These are phyloP conservation scores for Autographa pulchrina DNA, from an alignment of 2,888 invertebrate genomes.

Conservation along the genomic window DNA sequence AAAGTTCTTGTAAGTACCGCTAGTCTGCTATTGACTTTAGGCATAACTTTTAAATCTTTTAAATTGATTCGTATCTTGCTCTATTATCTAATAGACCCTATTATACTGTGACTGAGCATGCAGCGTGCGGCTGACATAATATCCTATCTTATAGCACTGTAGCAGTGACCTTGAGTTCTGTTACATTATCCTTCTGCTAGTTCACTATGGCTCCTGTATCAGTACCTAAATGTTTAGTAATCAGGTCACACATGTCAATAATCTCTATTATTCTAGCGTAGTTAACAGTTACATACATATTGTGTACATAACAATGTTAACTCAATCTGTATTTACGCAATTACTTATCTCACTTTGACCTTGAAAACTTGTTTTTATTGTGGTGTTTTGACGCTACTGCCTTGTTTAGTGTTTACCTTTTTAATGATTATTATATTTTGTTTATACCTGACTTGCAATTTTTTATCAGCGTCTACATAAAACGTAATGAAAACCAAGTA, in stretches of 20 bases:
- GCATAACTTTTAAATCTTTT: too few species aligned
- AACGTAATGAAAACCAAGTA: too few species aligned
- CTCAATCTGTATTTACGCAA: not conserved
- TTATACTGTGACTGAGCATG: not conserved
- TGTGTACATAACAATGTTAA: not conserved
- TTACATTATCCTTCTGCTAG: not conserved
- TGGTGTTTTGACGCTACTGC: not conserved
- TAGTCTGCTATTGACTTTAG: too few species aligned
- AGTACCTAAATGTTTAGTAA: not conserved
- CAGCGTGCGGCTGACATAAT: too few species aligned
- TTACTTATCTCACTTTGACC: not conserved
- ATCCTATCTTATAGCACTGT: not conserved
- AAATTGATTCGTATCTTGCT: not conserved
- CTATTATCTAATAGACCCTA: not conserved
- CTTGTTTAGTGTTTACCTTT: not conserved
- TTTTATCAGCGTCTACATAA: not conserved
- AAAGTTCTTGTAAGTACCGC: not conserved
- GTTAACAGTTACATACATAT: not conserved
- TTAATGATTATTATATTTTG: not conserved
- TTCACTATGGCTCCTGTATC: not conserved
- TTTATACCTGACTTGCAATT: not conserved
- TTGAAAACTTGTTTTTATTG: not conserved
- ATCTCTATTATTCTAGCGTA: not conserved
- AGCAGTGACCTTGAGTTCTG: not conserved
- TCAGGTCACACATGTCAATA: not conserved